These are phyloP conservation scores for Octodonta nipae DNA, from an alignment of 2,888 invertebrate genomes.

Conservation along the genomic window DNA sequence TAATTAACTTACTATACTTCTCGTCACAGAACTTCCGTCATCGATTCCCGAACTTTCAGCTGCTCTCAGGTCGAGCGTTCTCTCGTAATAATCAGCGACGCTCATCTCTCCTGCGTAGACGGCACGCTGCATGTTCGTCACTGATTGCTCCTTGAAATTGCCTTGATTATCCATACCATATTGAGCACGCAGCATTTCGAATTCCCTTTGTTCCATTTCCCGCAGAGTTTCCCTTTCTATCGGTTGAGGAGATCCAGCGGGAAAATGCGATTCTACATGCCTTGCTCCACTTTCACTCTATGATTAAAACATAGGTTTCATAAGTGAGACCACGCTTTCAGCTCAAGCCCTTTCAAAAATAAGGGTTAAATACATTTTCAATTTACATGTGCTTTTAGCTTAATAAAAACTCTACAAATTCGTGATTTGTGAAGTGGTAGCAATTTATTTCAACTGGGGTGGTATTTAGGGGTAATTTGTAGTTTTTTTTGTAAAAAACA, in stretches of 20 bases:
- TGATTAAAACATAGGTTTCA: too few relatives aligned
- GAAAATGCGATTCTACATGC: constrained; percentile 79
- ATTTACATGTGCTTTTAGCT: too few relatives aligned
- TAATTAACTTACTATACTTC: constrained; percentile 47
- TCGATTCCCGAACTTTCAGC: constrained; percentile 70
- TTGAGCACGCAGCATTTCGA: constrained; percentile 65
- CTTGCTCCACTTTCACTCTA: constrained; percentile 51
- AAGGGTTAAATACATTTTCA: too few relatives aligned
- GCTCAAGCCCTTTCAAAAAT: too few relatives aligned
- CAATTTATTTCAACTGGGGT: too few relatives aligned
- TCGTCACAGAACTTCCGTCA: constrained; percentile 67
- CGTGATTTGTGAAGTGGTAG: too few relatives aligned
- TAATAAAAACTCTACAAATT: too few relatives aligned
- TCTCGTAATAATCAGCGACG: constrained; percentile 72
- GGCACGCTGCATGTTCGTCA: constrained; percentile 66
- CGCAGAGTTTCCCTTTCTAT: constrained; percentile 52
- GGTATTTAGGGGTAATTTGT: too few relatives aligned
- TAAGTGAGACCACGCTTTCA: too few relatives aligned
- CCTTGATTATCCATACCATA: constrained; percentile 84
- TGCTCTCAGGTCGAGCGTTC: constrained; percentile 59
- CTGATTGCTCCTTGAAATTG: constrained; percentile 57
- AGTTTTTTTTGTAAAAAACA: too few relatives aligned
- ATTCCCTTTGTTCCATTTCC: constrained; percentile 65
- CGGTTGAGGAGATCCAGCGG: constrained; percentile 37
- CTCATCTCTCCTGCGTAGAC: constrained; percentile 77